Evolutionary conservation across 2,888 invertebrate genomes (phyloP).

Genomic region (Epirrita christyi): DNA sequence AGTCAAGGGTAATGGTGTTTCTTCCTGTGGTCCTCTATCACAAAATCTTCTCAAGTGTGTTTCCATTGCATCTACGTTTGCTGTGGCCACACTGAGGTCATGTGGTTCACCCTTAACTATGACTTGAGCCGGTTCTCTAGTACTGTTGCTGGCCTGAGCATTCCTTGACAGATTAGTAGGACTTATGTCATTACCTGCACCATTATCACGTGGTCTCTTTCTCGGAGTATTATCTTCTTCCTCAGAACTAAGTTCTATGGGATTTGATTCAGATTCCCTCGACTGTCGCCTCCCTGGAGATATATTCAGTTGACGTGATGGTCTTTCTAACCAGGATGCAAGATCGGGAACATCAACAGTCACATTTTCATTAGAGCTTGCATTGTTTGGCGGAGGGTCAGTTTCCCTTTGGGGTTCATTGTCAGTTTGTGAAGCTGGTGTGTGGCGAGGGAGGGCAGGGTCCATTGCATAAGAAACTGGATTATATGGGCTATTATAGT

Average conservation of each 20-base stretch:
- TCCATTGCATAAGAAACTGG: slow-evolving; percentile 56
- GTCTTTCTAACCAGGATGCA: slow-evolving; percentile 60
- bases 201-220: slow-evolving; percentile 61
- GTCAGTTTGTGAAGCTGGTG: slow-evolving; percentile 48
- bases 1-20: slow-evolving; percentile 22
- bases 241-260: slow-evolving; percentile 80
- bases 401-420: slow-evolving; percentile 36
- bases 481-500: slow-evolving; percentile 59
- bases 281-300: slow-evolving; percentile 73
- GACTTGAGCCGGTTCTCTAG: slow-evolving; percentile 41
- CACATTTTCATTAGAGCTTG: slow-evolving; percentile 26
- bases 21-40: slow-evolving; percentile 1
- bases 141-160: slow-evolving; percentile 34
- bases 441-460: slow-evolving; percentile 21
- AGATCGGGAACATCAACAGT: slow-evolving; percentile 20
- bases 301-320: slow-evolving; percentile 75
- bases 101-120: slow-evolving; percentile 66
- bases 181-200: slow-evolving; percentile 36
- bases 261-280: slow-evolving; percentile 67
- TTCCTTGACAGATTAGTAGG: slow-evolving; percentile 22
- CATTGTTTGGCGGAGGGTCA: slow-evolving; percentile 29
- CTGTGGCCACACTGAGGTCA: slow-evolving; percentile 45
- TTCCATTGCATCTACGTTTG: slow-evolving; percentile 39
- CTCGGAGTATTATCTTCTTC: slow-evolving; percentile 75
- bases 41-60: slow-evolving; percentile 27